phyloP scores from a whole-genome alignment of 2,113 vertebrate species.

The Microtus oregoni region DNA sequence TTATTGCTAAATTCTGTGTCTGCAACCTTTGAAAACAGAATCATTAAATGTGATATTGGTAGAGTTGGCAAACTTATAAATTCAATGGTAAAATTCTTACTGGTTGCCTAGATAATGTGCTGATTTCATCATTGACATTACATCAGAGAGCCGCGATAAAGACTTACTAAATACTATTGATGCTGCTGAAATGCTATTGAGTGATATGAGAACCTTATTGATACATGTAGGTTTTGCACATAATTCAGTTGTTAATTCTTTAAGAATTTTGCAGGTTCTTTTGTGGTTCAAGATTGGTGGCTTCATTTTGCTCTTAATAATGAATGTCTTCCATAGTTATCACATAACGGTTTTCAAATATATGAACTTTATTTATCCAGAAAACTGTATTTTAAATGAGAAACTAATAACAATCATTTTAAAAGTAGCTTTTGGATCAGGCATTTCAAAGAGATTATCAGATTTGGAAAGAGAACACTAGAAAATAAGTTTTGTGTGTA shows the following conservation, averaged over 20 bases:
- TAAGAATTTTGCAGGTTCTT: not conserved
- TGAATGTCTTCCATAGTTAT: not conserved
- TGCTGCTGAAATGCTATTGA: not conserved
- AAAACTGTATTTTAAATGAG: not conserved
- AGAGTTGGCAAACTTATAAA: not conserved
- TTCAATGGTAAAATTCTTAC: not conserved
- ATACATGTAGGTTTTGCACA: not conserved
- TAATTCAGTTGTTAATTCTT: not conserved
- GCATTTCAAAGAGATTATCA: constrained; percentile 1
- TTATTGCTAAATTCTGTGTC: not conserved
- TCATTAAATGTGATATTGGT: not conserved
- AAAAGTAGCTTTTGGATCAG: constrained; percentile 17
- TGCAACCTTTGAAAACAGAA: not conserved
- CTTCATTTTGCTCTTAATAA: constrained; percentile 12
- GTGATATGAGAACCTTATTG: not conserved
- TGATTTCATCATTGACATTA: not conserved
- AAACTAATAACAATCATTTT: not conserved
- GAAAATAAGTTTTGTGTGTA: not conserved
- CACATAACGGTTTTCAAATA: constrained; percentile 5
- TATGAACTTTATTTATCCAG: not conserved
- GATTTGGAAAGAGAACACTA: not conserved
- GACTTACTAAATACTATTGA: not conserved
- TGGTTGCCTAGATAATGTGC: not conserved
- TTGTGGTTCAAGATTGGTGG: not conserved
- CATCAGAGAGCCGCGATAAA: not conserved